These are phyloP conservation scores for Apomyelois bistriatella DNA, from an alignment of 2,888 invertebrate genomes.

Conservation along the genomic window DNA sequence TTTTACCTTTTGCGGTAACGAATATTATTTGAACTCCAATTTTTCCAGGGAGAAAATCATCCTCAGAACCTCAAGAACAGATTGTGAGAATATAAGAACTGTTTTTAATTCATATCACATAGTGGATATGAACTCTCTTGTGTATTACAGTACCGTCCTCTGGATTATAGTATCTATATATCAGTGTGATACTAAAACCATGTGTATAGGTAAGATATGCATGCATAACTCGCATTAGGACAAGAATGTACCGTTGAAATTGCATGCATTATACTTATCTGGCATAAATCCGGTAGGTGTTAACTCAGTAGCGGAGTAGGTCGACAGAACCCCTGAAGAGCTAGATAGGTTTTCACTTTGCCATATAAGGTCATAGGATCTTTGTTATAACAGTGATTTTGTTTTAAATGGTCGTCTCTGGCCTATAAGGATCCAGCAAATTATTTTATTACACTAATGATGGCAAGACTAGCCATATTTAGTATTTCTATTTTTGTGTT, in stretches of 20 bases:
- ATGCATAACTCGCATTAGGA: neutral
- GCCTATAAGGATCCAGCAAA: neutral
- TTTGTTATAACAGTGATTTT: neutral
- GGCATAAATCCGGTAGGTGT: constrained; percentile 15
- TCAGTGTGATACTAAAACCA: neutral
- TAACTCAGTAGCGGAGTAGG: constrained; percentile 13
- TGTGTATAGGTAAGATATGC: neutral
- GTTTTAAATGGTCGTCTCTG: neutral
- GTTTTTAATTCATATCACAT: no score
- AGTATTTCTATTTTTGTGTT: neutral
- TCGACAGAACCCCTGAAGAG: constrained; percentile 2
- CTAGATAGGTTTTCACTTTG: neutral
- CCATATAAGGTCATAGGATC: neutral
- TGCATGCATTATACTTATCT: constrained; percentile 10
- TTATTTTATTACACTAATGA: neutral
- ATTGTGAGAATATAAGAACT: no score
- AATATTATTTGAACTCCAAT: no score
- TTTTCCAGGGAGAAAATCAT: no score
- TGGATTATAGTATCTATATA: neutral
- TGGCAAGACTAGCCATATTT: neutral
- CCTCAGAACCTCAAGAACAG: no score
- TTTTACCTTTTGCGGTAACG: no score
- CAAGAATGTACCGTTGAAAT: constrained; percentile 13
- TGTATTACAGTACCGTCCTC: no score
- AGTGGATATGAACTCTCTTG: no score